Percentiles rank a stretch among this genome's conserved stretches.
These are phyloP conservation scores for Atethmia centrago DNA, from an alignment of 2,888 invertebrate genomes.

Conservation along the genomic window DNA sequence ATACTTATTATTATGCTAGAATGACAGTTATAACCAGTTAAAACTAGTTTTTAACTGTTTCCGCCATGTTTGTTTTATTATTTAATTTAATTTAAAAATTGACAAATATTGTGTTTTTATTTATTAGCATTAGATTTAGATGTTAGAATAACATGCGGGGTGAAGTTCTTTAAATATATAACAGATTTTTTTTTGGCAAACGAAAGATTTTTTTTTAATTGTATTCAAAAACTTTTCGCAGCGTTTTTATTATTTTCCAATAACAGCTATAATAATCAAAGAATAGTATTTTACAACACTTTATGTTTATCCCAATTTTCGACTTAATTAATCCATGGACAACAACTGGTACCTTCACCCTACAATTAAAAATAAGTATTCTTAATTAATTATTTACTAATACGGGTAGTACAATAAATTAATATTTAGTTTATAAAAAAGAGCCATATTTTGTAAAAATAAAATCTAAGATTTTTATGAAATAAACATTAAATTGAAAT, in stretches of 20 bases:
- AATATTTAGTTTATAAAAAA: constrained; percentile 49
- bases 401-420: constrained; percentile 84
- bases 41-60: constrained; percentile 3
- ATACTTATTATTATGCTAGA: constrained; percentile 22
- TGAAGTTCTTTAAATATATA: neutral
- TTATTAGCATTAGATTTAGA: constrained; percentile 51
- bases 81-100: constrained; percentile 53
- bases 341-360: constrained; percentile 23
- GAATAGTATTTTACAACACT: too few species aligned
- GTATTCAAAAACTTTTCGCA: too few species aligned
- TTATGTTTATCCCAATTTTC: too few species aligned
- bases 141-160: constrained; percentile 45
- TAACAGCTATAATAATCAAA: constrained; percentile 23
- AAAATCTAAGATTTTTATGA: constrained; percentile 74
- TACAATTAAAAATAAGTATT: constrained; percentile 60
- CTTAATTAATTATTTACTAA: constrained; percentile 69
- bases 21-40: constrained; percentile 17
- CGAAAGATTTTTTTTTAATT: too few species aligned
- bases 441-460: constrained; percentile 71
- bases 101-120: constrained; percentile 53
- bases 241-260: too few species aligned
- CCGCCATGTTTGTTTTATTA: constrained; percentile 53
- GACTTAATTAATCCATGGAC: too few species aligned
- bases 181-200: neutral
- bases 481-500: constrained; percentile 71